Evolutionary conservation across 2,113 vertebrate genomes (phyloP), one percentile per base, ranked within the genome.

Genomic region (Xiphorhynchus elegans): DNA sequence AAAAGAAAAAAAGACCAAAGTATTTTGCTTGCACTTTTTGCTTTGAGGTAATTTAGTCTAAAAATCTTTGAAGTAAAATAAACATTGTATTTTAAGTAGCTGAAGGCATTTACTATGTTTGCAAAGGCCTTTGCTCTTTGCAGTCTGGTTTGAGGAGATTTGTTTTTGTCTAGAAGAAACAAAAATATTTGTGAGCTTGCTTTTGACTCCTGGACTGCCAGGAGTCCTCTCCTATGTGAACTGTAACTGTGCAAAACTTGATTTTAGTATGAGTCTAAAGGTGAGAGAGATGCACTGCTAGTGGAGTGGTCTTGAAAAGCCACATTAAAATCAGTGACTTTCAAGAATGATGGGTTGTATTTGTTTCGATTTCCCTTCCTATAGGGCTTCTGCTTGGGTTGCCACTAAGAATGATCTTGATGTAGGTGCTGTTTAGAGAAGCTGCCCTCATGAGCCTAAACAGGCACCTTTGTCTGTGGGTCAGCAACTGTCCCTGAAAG

Each of bases 1-100:
- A 80, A 88, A 90, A 74, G 50, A 49, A 20, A 56, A 42, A 58
- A 52, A 76, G 35, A 69, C 31, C 31, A 6, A 42, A 26, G 17
- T 84, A 37, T 77, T 90, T 84, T 85, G 55, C 83, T 93, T 72
- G 46, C 16, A 35, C 44, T 62, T 92, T 72, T 90, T 96, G 44
- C 91, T 95, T 86, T 66, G 63, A 90, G 56, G 93, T 89, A 91
- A 92, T 84, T 93, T 66, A 78, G 74, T 53, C 84, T 95, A 70
- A 95, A 96, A 95, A 84, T 75, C 83, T 93, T 96, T 89, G 89
- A 96, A 94, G 79, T 87, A 95, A 97, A 97, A 96, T 93, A 97
- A 97, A 96, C 40, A n/a, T 73, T 50, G 33, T 90, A 44, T 96
- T 97, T 96, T 90, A 92, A 92, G 79, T 81, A 95, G 73, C 74